Base-by-base conservation (phyloP, 2,113 vertebrate genomes). In the Cyanoramphus novaezelandiae region DNA sequence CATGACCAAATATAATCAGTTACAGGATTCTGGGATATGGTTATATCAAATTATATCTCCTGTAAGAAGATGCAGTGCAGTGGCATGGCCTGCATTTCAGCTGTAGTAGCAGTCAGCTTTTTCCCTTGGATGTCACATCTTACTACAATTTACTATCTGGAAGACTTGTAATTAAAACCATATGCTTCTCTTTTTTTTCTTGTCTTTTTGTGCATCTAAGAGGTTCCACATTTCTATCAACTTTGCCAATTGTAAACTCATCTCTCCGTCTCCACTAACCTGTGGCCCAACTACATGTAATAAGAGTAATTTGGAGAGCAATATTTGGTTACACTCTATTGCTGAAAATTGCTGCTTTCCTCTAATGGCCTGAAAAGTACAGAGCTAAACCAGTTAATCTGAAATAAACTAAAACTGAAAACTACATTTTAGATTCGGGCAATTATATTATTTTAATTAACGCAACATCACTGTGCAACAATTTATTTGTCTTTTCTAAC, bases 131-230 rank as follows among this genome's bases (percentile, higher is more conserved):
- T 71, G 67, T 88, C 65, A 89, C 68, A 93, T 93, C 43, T 92
- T 96, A 88, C 65, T 92, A 4, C 71, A 75, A 92, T 95, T 96
- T 93, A 91, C 78, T 94, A 46, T 85, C 85, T 93, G 57, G 63
- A 91, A 96, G 50, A 89, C 77, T 96, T 92, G 65, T 89, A 90
- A 96, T 95, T 93, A 97, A 96, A 94, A 79, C 64, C 87, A 85
- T 79, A 80, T 88, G 79, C 37, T 85, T 72, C 19, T 5, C 11
- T 18, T 7, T 8, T 53, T 53, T 74, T 77, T 76, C 17, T n/a
- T 50, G 43, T 39, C 28, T 25, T 67, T 67, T 53, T 57, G 17
- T 55, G 25, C 74, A 69, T 67, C 75, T 60, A 89, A 78, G 29
- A 50, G 43, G 46, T 80, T 95, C 49, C 71, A 93, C 50, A 60